Conservation (phyloP, 2,797 vertebrate genomes). For the Gymnoscopelus braueri region DNA sequence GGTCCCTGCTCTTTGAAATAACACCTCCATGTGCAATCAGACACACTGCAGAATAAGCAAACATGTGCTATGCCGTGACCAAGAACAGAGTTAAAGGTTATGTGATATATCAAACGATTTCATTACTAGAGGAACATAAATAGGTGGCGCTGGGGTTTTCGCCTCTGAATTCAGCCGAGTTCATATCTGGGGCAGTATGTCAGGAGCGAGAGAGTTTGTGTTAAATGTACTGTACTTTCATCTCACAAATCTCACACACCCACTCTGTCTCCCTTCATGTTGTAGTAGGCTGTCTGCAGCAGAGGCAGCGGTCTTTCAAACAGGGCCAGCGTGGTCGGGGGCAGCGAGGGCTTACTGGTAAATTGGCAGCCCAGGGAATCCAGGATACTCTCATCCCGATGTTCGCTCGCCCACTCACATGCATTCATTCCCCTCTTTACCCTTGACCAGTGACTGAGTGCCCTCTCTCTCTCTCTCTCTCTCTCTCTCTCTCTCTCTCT, state of each 20-base stretch:
- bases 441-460: slow-evolving; percentile 77
- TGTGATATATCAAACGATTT: slow-evolving; percentile 63
- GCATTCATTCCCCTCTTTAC: slow-evolving; percentile 76
- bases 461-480: slow-evolving; percentile 54
- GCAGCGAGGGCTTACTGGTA: slow-evolving; percentile 75
- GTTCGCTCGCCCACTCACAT: slow-evolving; percentile 68
- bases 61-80: slow-evolving; percentile 31
- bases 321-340: slow-evolving; percentile 56
- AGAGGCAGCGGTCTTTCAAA: slow-evolving; percentile 73
- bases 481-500: slow-evolving; percentile 27
- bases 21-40: slow-evolving; percentile 48
- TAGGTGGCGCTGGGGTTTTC: slow-evolving; percentile 36
- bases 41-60: slow-evolving; percentile 47
- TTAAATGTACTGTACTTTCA: slow-evolving; percentile 73
- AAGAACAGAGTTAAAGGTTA: slow-evolving; percentile 63
- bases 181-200: slow-evolving; percentile 80
- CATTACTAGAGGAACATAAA: slow-evolving; percentile 47
- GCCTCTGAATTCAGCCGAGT: slow-evolving; percentile 62
- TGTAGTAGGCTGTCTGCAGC: slow-evolving; percentile 71
- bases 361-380: slow-evolving; percentile 83
- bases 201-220: slow-evolving; percentile 62
- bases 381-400: slow-evolving; percentile 69
- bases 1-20: slow-evolving; percentile 47
- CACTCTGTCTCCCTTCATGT: slow-evolving; percentile 72
- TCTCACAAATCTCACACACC: slow-evolving; percentile 75